phyloP scores from a whole-genome alignment of 2,797 vertebrate genomes.

The Limnodromus scolopaceus region DNA sequence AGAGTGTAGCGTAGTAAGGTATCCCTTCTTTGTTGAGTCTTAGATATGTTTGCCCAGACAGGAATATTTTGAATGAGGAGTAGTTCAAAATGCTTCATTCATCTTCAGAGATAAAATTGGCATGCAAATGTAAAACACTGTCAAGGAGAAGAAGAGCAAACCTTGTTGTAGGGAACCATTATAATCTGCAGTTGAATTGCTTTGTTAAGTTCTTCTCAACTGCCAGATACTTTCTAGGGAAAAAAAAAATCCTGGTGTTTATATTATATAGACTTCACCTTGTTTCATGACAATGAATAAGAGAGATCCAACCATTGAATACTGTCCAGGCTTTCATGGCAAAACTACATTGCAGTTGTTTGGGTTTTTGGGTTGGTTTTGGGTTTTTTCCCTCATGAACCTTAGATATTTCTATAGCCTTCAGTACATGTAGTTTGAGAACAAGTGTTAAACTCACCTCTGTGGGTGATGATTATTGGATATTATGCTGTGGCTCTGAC shows the following conservation, averaged over 20 bases:
- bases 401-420: neutral
- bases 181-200: neutral
- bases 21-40: neutral
- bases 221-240: neutral
- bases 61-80: neutral
- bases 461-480: neutral
- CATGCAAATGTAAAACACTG: neutral
- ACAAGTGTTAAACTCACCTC: neutral
- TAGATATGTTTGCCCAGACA: neutral
- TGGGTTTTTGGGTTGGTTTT: neutral
- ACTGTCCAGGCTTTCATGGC: neutral
- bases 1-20: neutral
- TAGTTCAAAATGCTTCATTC: slow-evolving; percentile 8
- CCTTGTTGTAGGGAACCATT: neutral
- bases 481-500: neutral
- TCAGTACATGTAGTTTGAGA: neutral
- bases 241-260: neutral
- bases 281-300: neutral
- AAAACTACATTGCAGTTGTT: neutral
- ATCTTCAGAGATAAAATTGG: neutral
- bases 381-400: neutral
- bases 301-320: neutral
- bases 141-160: neutral
- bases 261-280: neutral
- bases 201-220: neutral